Evolutionary conservation across 2,113 vertebrate genomes (phyloP).

Genomic region (Bettongia penicillata): DNA sequence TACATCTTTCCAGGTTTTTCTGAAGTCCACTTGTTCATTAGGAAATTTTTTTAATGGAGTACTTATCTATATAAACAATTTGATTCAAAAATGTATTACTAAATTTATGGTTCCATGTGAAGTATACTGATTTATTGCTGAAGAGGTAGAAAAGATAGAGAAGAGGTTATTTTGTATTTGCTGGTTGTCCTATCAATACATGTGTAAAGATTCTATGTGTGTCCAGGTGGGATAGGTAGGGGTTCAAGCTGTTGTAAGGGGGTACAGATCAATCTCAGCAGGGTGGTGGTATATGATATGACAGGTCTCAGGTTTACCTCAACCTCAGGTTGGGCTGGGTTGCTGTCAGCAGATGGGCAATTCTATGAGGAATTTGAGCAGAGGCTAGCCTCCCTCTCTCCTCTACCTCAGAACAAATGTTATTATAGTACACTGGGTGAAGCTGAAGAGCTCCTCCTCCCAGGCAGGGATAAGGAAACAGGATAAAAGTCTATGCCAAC

Average conservation of each 20-base stretch:
- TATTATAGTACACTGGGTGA: not conserved
- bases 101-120: not conserved
- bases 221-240: too few relatives aligned
- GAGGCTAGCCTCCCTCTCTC: not conserved
- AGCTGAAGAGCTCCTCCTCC: not conserved
- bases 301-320: not conserved
- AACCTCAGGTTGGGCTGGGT: not conserved
- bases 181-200: not conserved
- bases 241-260: too few relatives aligned
- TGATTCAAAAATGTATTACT: not conserved
- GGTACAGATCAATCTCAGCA: not conserved
- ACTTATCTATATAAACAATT: not conserved
- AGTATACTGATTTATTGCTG: not conserved
- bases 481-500: not conserved
- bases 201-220: too few relatives aligned
- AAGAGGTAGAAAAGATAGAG: not conserved
- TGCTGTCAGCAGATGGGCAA: not conserved
- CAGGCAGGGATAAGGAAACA: not conserved
- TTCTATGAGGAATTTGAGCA: not conserved
- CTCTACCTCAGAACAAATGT: not conserved
- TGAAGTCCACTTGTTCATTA: too few relatives aligned
- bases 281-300: not conserved
- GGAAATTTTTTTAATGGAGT: not conserved
- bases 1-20: too few relatives aligned
- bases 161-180: not conserved